Base-by-base conservation (phyloP, 1,140 invertebrate species). In the Proales similis region DNA sequence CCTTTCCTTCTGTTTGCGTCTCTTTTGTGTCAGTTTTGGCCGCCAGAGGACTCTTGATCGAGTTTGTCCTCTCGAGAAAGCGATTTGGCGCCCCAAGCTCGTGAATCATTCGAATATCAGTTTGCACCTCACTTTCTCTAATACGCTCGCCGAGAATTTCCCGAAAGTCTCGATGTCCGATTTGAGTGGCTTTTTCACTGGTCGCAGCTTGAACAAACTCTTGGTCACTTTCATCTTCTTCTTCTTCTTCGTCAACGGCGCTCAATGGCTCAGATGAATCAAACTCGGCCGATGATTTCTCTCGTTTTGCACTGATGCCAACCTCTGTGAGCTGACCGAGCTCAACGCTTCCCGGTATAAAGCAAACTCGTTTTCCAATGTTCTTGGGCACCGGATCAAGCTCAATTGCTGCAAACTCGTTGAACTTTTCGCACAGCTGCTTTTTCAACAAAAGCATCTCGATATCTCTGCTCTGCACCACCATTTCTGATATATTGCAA, bases 381-480 rank as follows among this genome's bases (percentile, higher is more conserved):
- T 69, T 69, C 1, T 60, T 32, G 3, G 75, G 75, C 14, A 76
- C 65, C 19, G 71, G 67, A 46, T 68, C 70, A 19, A 74, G 49
- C 24, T 72, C 70, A 14, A 75, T 66, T 33, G 70, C 67, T 24
- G 69, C 67, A 43, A 75, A 64, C 20, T 65, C 65, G n/a, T 70
- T 67, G 14, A 77, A 67, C 65, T 77, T 77, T 47, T 77, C 74
- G 43, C 71, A 70, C 5, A 77, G 71, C 48, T 77, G 73, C 48
- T 76, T 76, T 65, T 76, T 76, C 32, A 77, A 66, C 32, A 77
- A 67, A 24, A 77, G 66, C 26, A 77, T 68, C 65, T 77, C 75
- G 32, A 77, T 76, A 51, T 77, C 75, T 63, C 76, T 76, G n/a
- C 74, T 73, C 48, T 74, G 70, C 4, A 77, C 65, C 9, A 76